A percentile compares a stretch with the other conserved stretches of the same genome.
Conservation (phyloP, 2,797 vertebrate species). For the Anguilla anguilla region DNA sequence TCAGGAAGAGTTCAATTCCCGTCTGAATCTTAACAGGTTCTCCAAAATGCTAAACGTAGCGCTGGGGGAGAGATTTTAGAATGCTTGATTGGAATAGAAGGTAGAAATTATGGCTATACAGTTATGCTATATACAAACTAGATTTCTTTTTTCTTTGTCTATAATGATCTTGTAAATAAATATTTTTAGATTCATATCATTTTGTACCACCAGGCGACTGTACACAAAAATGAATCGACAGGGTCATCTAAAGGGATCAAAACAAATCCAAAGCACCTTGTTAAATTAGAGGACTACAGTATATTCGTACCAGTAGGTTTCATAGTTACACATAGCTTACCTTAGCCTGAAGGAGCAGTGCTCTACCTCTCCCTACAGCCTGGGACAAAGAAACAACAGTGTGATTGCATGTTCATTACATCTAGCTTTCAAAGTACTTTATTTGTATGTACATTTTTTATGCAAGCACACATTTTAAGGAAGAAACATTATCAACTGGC, state of each 20-base stretch:
- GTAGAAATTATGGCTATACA: background rate
- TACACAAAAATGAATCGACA: background rate
- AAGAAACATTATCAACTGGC: background rate
- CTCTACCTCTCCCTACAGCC: constrained; percentile 85
- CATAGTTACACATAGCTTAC: constrained; percentile 65
- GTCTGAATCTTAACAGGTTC: background rate
- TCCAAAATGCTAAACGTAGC: background rate
- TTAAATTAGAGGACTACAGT: background rate
- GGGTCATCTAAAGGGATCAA: background rate
- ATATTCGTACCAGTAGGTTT: background rate
- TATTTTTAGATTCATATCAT: background rate
- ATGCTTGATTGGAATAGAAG: background rate
- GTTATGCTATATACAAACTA: background rate
- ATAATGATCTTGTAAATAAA: background rate
- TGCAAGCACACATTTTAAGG: background rate
- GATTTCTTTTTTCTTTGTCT: background rate
- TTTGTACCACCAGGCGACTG: background rate
- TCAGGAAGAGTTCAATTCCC: background rate
- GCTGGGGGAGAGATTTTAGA: background rate
- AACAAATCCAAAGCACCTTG: background rate
- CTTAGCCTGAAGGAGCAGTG: constrained; percentile 94
- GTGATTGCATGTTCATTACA: background rate
- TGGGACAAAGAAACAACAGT: constrained; percentile 61
- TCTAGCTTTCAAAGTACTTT: background rate
- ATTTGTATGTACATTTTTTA: background rate